Base-by-base conservation (phyloP, 2,888 invertebrate species). In the Octodonta nipae region DNA sequence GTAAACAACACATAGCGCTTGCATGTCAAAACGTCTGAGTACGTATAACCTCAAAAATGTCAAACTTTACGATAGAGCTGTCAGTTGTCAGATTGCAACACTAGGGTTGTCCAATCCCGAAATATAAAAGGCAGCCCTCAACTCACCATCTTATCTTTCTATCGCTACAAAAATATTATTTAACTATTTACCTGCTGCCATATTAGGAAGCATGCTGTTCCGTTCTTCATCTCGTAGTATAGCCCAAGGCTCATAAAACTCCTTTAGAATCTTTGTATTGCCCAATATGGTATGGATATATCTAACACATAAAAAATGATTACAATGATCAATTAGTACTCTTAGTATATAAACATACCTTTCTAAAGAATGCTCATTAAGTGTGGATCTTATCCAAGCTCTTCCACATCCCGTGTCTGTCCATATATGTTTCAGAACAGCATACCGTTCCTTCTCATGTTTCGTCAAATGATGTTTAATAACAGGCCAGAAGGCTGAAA, bases 351-450 rank as follows among this genome's bases (percentile, higher is more conserved):
- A n/a, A n/a, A 52, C 43, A 33, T 60, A 73, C 64, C 79, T 74
- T 53, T 88, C 87, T 26, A 95, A 66, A 0, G 89, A 86, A 47
- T 84, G 74, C 58, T 95, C 95, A 66, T 95, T 95, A 13, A 95
- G 67, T 3, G 87, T 70, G 11, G 89, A 80, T 42, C 93, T 69
- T 15, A 95, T 71, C 75, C 93, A 92, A 13, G 92, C 87, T 50
- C 86, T 73, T 13, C 84, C 84, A 48, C 83, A 71, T 10, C 89
- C 89, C 30, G 75, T 68, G 56, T 85, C 82, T 1, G 79, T 79
- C 61, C 70, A 73, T 27, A 84, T 70, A 45, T 71, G 66, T 44
- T 64, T 63, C 37, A 86, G 61, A 4, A 79, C 71, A 47, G 75
- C 70, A 59, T 85, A 93, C 32, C 93, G 73, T 54, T 88, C 84